Evolutionary conservation across 2,113 vertebrate species (phyloP).

Genomic region (Cnemophilus loriae): DNA sequence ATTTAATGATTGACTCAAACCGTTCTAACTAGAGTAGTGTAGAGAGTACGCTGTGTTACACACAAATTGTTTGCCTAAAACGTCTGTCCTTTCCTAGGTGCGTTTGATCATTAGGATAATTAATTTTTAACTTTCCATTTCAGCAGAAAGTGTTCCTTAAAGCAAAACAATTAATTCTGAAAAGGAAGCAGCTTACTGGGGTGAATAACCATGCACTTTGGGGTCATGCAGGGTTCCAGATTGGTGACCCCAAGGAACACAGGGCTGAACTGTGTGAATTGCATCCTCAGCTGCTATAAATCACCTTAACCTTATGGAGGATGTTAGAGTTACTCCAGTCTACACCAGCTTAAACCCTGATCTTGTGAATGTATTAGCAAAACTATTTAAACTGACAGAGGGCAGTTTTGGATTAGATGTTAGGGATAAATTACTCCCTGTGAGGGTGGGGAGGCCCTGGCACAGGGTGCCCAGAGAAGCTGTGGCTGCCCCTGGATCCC

Average conservation of each 20-base stretch:
- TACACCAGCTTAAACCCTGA: neutral
- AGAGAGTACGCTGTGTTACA: neutral
- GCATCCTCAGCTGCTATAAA: neutral
- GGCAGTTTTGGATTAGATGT: neutral
- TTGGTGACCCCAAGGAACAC: neutral
- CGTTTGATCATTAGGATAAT: neutral
- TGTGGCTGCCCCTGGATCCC: neutral
- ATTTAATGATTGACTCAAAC: neutral
- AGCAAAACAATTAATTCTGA: neutral
- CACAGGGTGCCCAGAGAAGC: neutral
- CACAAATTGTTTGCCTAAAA: neutral
- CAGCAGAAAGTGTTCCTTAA: neutral
- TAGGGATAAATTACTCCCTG: neutral
- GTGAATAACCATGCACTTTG: neutral
- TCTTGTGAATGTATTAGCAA: neutral
- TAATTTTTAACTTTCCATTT: neutral
- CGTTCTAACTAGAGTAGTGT: neutral
- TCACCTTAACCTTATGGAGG: neutral
- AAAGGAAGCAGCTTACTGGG: neutral
- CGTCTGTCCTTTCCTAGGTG: neutral
- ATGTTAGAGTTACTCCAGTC: neutral
- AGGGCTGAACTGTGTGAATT: neutral
- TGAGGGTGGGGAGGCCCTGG: accelerated
- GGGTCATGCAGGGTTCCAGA: neutral
- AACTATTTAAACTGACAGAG: neutral